Conservation (phyloP, 1,140 invertebrate species). For the Euschistus heros region DNA sequence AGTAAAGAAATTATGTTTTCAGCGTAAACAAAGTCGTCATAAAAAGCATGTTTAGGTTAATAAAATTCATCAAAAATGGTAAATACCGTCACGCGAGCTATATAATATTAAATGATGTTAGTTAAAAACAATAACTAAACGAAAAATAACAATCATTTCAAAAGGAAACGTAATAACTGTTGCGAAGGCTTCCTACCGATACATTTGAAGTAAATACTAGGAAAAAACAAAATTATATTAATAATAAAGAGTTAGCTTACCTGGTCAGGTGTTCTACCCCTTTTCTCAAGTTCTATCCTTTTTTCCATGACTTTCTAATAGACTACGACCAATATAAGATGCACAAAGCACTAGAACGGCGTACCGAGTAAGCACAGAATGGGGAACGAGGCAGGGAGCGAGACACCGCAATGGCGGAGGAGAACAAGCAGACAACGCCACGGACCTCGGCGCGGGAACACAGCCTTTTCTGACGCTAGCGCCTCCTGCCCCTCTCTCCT, state of each 20-base stretch:
- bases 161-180: neutral
- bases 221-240: neutral
- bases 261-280: constrained; percentile 68
- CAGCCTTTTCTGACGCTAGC: neutral
- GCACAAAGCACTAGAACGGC: neutral
- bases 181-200: neutral
- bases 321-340: neutral
- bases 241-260: constrained; percentile 43
- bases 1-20: neutral
- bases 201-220: no score
- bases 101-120: no score
- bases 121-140: no score
- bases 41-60: no score
- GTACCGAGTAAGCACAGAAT: neutral
- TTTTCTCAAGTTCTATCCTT: constrained; percentile 78
- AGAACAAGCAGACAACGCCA: constrained; percentile 24
- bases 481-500: neutral
- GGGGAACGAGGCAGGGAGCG: neutral
- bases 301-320: constrained; percentile 61
- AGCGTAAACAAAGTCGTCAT: neutral
- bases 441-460: constrained; percentile 23
- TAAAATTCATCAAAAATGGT: no score
- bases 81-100: no score
- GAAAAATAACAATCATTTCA: no score
- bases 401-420: constrained; percentile 31